Evolutionary conservation across 1,140 invertebrate species (phyloP).

Genomic region (Drosophila pallidifrons): DNA sequence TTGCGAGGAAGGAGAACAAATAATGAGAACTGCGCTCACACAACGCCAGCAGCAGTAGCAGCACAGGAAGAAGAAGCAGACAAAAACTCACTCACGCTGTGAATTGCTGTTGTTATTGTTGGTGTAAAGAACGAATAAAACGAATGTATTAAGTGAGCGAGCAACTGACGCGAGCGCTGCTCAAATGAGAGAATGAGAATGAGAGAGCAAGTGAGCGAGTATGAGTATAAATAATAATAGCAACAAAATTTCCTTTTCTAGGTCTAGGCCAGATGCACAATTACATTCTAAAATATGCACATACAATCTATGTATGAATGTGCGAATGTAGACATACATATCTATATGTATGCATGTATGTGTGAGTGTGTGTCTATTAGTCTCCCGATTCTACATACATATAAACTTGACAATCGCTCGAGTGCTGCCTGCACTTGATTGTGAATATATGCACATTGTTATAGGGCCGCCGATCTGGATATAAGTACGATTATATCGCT

Average conservation of each 20-base stretch:
- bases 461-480: constrained; percentile 16
- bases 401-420: constrained; percentile 43
- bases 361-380: constrained; percentile 20
- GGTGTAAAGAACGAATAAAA: constrained; percentile 19
- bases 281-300: constrained; percentile 85
- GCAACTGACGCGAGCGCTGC: not conserved
- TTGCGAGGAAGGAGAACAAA: constrained; percentile 84
- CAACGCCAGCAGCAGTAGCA: constrained; percentile 16
- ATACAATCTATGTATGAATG: constrained; percentile 42
- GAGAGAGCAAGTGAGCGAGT: constrained; percentile 51
- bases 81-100: constrained; percentile 24
- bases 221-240: constrained; percentile 75
- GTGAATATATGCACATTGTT: constrained; percentile 9
- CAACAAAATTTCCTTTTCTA: constrained; percentile 85
- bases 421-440: constrained; percentile 47
- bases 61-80: constrained; percentile 8
- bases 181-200: constrained; percentile 29
- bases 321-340: constrained; percentile 17
- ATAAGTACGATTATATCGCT: not conserved
- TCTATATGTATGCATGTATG: not conserved
- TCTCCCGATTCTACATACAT: constrained; percentile 37
- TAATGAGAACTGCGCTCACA: constrained; percentile 56
- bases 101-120: constrained; percentile 17
- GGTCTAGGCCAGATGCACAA: constrained; percentile 85
- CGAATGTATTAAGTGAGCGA: constrained; percentile 19